Percentiles rank a stretch among this genome's conserved stretches.
These are phyloP conservation scores for Caenorhabditis angaria DNA, from an alignment of 2,888 invertebrate genomes.

Conservation along the genomic window DNA sequence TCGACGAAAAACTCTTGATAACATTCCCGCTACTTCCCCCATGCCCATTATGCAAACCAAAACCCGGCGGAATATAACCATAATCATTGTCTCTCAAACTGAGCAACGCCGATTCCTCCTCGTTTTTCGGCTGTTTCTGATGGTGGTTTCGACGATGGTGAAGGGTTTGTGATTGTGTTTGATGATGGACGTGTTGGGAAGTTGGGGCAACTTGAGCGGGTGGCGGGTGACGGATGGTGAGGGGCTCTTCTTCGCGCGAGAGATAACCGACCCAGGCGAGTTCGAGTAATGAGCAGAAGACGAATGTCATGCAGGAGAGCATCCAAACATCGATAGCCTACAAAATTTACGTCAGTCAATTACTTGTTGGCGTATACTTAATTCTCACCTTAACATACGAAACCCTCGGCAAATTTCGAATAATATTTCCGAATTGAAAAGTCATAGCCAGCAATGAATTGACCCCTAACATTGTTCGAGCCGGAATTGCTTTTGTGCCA, in stretches of 20 bases:
- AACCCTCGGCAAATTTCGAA: conserved; percentile 71
- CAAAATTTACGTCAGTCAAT: not conserved
- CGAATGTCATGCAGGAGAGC: conserved; percentile 72
- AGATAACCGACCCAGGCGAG: conserved; percentile 71
- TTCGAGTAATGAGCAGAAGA: conserved; percentile 71
- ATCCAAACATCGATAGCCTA: conserved; percentile 71
- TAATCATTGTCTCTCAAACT: conserved; percentile 68
- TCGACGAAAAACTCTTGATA: conserved; percentile 39
- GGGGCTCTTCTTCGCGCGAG: conserved; percentile 57
- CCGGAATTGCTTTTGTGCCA: conserved; percentile 71
- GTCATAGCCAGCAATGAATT: conserved; percentile 70
- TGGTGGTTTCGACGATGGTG: not conserved
- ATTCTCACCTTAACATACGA: conserved; percentile 66
- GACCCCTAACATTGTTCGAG: conserved; percentile 71
- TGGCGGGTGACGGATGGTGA: conserved; percentile 9
- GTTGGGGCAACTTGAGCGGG: conserved; percentile 21
- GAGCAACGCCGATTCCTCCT: conserved; percentile 54
- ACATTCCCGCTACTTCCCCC: conserved; percentile 28
- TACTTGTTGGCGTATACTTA: not conserved
- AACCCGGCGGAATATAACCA: conserved; percentile 71
- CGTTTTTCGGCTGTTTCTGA: conserved; percentile 36
- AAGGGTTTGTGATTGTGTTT: not conserved
- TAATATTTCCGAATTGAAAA: conserved; percentile 72
- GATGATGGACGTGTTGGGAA: not conserved
- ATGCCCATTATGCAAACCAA: conserved; percentile 43